Conservation (phyloP, 2,113 vertebrate species). For the Donacobius atricapilla region DNA sequence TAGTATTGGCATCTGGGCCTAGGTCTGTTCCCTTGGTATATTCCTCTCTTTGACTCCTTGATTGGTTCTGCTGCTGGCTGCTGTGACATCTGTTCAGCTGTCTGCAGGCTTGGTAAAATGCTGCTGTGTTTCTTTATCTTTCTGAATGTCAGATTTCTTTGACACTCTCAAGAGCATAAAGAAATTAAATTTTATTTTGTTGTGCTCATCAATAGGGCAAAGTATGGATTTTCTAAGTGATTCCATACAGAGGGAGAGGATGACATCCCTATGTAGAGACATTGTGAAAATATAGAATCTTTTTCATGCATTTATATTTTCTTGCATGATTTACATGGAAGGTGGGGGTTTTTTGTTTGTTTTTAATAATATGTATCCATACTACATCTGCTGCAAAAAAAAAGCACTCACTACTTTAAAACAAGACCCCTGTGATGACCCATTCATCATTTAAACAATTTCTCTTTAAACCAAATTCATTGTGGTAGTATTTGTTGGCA, state of each 20-base stretch:
- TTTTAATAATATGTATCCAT: background rate
- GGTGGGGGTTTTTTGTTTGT: accelerated
- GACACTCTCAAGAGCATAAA: background rate
- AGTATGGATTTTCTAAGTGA: background rate
- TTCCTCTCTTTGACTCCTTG: conserved; percentile 27
- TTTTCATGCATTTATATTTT: background rate
- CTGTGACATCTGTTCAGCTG: conserved; percentile 58
- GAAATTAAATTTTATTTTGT: background rate
- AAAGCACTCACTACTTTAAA: background rate
- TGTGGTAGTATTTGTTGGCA: background rate
- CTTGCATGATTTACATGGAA: background rate
- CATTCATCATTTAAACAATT: background rate
- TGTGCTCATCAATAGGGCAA: background rate
- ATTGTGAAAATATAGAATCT: background rate
- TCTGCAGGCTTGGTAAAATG: conserved; percentile 31
- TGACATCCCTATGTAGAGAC: background rate
- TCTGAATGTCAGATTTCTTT: background rate
- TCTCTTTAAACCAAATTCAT: background rate
- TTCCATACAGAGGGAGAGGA: background rate
- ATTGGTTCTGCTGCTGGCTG: conserved; percentile 46
- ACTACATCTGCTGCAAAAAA: background rate
- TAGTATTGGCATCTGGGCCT: conserved; percentile 37
- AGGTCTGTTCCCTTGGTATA: background rate
- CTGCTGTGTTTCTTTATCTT: conserved; percentile 53
- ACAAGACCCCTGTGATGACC: background rate